Percentiles rank a stretch among this genome's conserved stretches.
These are phyloP conservation scores for Nothocercus julius DNA, from an alignment of 2,113 vertebrate species.

Conservation along the genomic window DNA sequence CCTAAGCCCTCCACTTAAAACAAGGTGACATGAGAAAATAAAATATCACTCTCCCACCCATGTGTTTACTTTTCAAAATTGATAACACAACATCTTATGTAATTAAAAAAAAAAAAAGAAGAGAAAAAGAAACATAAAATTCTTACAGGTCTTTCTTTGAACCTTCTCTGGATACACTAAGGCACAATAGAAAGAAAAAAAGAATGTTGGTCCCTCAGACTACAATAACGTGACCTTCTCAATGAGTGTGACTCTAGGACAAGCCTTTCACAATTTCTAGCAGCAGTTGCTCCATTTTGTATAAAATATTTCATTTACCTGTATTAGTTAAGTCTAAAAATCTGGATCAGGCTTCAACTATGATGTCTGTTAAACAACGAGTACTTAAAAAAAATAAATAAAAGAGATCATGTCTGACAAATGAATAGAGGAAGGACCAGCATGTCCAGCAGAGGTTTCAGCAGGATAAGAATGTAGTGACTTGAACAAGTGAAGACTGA, in stretches of 20 bases:
- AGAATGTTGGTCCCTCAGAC: neutral
- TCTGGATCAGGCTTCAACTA: neutral
- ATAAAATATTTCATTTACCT: neutral
- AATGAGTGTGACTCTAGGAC: accelerated
- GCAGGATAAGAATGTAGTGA: neutral
- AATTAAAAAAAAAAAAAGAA: neutral
- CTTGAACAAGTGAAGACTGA: neutral
- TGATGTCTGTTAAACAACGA: neutral
- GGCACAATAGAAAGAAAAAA: neutral
- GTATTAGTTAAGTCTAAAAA: neutral
- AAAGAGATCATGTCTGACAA: neutral
- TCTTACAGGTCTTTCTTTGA: neutral
- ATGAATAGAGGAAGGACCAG: neutral
- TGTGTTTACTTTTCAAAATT: neutral
- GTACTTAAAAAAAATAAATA: neutral
- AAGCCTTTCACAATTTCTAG: neutral
- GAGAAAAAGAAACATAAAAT: too few relatives aligned
- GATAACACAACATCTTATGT: accelerated
- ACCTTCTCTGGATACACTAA: neutral
- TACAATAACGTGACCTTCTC: neutral
- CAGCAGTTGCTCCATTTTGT: neutral
- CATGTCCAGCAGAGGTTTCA: neutral
- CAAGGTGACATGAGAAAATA: neutral
- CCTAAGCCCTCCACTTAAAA: neutral
- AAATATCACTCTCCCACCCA: neutral